Base-by-base conservation (phyloP, 2,888 invertebrate genomes). In the Psylliodes chrysocephalus region DNA sequence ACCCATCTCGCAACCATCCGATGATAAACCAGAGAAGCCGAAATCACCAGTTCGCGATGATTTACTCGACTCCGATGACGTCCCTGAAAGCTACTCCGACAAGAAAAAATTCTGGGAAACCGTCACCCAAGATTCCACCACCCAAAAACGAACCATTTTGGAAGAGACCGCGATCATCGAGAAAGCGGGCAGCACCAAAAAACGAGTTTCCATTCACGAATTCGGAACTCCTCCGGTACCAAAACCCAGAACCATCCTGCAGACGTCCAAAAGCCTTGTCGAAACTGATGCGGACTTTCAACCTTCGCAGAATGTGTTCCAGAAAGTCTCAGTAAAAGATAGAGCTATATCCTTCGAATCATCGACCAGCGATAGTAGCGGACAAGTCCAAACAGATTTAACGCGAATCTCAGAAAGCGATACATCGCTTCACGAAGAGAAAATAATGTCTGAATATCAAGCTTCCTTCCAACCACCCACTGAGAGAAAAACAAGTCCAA, bases 91-190 rank as follows among this genome's bases (percentile, higher is more conserved):
- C 61, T 85, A 85, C 69, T 81, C 81, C 12, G 83, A 84, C 57
- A 83, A 82, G 67, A 85, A 84, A 71, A 83, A 82, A 69, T 86
- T 86, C 73, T 86, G 86, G 86, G 86, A 86, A 78, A 81, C 74
- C 71, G 80, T 83, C 55, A 66, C 76, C 52, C 76, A 77, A 66
- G 80, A 81, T 49, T 68, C 71, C 28, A 71, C 67, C 25, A 71
- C 67, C 25, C 73, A 78, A 40, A 81, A 79, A 71, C 73, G 79
- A 30, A 75, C 77, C 75, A 81, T 78, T 63, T 62, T 78, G 44
- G 75, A 76, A 46, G 81, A 81, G 69, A 75, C 73, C 28, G 60
- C 70, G 1, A 25, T 65, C 4, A 53, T 66, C 5, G 76, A 79
- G 61, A 76, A 75, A 65, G 66, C 74, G n/a, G 25, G 70, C 2